These are phyloP conservation scores for Leptinotarsa rubiginosa DNA, from an alignment of 2,888 invertebrate genomes.

Conservation along the genomic window DNA sequence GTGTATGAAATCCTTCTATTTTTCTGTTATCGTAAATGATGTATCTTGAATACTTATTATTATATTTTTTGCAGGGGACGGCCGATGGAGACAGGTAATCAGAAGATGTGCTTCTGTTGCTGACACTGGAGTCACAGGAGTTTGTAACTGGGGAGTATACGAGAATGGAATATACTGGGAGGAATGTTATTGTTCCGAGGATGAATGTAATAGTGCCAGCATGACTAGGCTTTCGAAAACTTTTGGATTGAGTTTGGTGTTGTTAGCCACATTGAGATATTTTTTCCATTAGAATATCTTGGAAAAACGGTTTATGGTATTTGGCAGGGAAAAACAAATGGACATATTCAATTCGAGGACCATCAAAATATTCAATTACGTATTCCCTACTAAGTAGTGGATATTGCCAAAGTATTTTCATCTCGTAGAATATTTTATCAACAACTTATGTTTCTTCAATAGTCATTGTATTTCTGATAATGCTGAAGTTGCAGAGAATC, in stretches of 20 bases:
- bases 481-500: background rate
- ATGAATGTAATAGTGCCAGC: conserved; percentile 80
- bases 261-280: conserved; percentile 21
- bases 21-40: too few species aligned
- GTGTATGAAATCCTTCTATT: too few species aligned
- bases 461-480: background rate
- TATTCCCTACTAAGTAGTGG: too few species aligned
- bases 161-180: conserved; percentile 97
- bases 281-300: background rate
- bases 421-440: too few species aligned
- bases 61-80: conserved; percentile 82
- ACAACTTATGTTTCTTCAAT: too few species aligned
- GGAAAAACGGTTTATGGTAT: background rate
- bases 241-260: conserved; percentile 17
- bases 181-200: conserved; percentile 93
- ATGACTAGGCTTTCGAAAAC: conserved; percentile 25
- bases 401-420: too few species aligned
- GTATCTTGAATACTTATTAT: background rate
- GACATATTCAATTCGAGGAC: too few species aligned
- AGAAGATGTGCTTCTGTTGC: conserved; percentile 90
- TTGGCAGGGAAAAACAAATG: background rate
- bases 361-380: too few species aligned
- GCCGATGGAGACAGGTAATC: conserved; percentile 92
- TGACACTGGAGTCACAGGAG: conserved; percentile 92
- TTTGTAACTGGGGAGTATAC: conserved; percentile 96